Conservation (phyloP, 2,888 invertebrate genomes). For the Patella pellucida region DNA sequence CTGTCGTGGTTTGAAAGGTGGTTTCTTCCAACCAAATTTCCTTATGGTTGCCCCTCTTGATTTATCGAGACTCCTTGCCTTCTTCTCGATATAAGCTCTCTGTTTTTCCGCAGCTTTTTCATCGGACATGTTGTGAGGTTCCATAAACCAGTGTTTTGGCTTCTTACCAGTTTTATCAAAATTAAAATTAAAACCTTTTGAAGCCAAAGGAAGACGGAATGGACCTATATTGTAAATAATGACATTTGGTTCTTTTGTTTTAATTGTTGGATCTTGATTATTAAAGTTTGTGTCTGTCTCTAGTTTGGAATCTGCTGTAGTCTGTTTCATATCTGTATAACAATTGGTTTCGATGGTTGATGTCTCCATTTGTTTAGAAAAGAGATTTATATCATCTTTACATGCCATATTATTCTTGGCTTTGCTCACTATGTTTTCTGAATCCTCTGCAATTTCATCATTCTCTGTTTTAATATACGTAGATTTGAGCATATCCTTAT, state of each 20-base stretch:
- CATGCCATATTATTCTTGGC: not conserved
- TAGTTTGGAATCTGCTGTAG: not conserved
- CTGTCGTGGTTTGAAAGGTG: not conserved
- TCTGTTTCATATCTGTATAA: not conserved
- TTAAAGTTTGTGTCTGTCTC: not conserved
- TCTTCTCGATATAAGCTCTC: constrained; percentile 41
- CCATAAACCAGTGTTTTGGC: constrained; percentile 57
- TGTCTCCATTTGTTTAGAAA: not conserved
- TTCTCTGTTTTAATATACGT: constrained; percentile 23
- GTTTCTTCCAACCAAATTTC: constrained; percentile 6
- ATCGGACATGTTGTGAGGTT: constrained; percentile 44
- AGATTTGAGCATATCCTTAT: constrained; percentile 16
- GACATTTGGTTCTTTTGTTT: not conserved
- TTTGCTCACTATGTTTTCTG: not conserved
- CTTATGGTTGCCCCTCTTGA: constrained; percentile 7
- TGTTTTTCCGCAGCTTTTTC: constrained; percentile 40
- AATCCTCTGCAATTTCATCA: not conserved
- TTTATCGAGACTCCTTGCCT: constrained; percentile 23
- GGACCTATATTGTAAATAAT: constrained; percentile 30
- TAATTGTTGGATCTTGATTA: not conserved
- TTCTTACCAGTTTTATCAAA: constrained; percentile 56
- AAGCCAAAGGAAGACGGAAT: constrained; percentile 51
- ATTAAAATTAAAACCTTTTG: constrained; percentile 52
- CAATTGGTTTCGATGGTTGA: not conserved
- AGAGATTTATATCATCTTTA: not conserved